Evolutionary conservation across 2,113 vertebrate species (phyloP).

Genomic region (Cephalopholis sonnerati): DNA sequence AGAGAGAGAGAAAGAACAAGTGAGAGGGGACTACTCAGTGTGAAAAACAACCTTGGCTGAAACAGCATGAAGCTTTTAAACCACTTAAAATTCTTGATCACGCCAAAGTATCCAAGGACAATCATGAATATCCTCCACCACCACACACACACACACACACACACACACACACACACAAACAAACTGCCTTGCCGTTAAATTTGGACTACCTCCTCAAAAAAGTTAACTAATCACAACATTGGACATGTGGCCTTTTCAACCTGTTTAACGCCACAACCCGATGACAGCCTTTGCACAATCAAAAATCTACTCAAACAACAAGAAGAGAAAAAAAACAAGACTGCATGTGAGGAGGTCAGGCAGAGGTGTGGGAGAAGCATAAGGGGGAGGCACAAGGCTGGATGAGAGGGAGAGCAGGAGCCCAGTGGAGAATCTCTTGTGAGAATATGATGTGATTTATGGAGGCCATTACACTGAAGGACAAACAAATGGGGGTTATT

Average conservation of each 20-base stretch:
- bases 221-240: conserved; percentile 57
- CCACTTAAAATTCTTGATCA: conserved; percentile 65
- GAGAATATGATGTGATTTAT: conserved; percentile 86
- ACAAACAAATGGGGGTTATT: conserved; percentile 86
- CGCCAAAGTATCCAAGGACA: conserved; percentile 69
- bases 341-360: conserved; percentile 35
- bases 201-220: conserved; percentile 26
- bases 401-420: conserved; percentile 55
- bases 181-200: conserved; percentile 14
- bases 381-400: conserved; percentile 66
- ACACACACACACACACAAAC: conserved; percentile 6
- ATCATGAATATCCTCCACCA: conserved; percentile 50
- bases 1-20: conserved; percentile 12
- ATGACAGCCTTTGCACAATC: conserved; percentile 64
- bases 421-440: conserved; percentile 74
- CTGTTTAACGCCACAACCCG: conserved; percentile 55
- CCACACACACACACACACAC: conserved; percentile 17
- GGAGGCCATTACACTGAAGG: conserved; percentile 85
- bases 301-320: conserved; percentile 44
- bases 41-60: conserved; percentile 70
- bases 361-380: conserved; percentile 6
- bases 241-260: conserved; percentile 71
- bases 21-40: conserved; percentile 48
- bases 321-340: conserved; percentile 4
- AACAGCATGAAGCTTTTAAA: conserved; percentile 72